Evolutionary conservation across 2,113 vertebrate genomes (phyloP), one percentile per base, ranked within the genome.

Genomic region (Chaenocephalus aceratus): DNA sequence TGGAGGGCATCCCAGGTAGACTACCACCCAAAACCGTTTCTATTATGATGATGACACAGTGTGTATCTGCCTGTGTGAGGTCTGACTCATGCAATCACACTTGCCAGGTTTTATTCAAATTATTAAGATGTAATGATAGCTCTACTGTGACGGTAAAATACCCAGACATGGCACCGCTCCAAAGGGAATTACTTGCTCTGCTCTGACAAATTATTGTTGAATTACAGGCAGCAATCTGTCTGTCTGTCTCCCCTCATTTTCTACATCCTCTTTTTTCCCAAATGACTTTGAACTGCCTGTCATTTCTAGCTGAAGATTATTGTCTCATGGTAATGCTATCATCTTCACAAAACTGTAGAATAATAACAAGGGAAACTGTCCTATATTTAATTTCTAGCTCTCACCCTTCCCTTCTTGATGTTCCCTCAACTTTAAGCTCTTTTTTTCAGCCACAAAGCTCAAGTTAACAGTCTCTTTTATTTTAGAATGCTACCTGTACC

Each of bases 41-140:
- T 41, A 41, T 41, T 6, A 41, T 41, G 36, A 41, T 41, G 6
- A 41, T 41, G 36, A 41, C 36, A 41, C 36, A 41, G 36, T 41
- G 36, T 41, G 36, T 41, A 41, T 41, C 36, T 41, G 36, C 36
- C 36, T 41, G 36, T 41, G 36, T 41, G 36, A 41, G 36, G 36
- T 41, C 36, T 41, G 36, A 41, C 36, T 41, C 36, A 41, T 41
- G 5, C 5, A 49, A 9, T 41, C 13, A 30, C 52, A 13, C 75
- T 69, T 85, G 82, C 63, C 82, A 88, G 80, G 58, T 81, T 86
- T 81, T 58, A 89, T 86, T 79, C 67, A 64, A 77, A 72, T 89
- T 86, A 84, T 89, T 83, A 83, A 88, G 88, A 88, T 85, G 53
- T 86, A 87, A 89, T 91, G 80, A 91, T 86, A 89, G 87, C 51